phyloP scores from a whole-genome alignment of 2,797 vertebrate genomes.

The Podargus strigoides region DNA sequence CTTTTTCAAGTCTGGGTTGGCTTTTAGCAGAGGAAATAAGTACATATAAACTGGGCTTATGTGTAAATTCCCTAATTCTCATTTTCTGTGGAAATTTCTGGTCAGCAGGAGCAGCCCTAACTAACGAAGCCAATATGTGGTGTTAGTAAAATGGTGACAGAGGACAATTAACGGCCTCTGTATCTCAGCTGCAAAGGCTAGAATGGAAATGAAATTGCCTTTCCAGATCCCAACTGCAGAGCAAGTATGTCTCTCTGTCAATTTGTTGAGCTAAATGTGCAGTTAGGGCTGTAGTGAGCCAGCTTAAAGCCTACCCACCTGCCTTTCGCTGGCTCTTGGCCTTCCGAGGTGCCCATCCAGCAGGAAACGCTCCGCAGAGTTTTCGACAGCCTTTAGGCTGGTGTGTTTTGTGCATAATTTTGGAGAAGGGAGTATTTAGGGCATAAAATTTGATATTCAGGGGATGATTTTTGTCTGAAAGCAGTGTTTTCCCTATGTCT shows the following conservation, averaged over 20 bases:
- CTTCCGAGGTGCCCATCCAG: background rate
- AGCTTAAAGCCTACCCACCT: background rate
- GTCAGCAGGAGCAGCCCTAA: background rate
- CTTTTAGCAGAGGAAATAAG: background rate
- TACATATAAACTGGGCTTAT: background rate
- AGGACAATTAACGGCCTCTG: background rate
- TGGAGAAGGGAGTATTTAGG: background rate
- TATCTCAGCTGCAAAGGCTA: background rate
- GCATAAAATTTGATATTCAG: background rate
- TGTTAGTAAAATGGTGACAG: background rate
- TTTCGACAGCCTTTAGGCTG: background rate
- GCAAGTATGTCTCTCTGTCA: background rate
- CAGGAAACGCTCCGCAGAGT: background rate
- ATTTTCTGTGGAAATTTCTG: background rate
- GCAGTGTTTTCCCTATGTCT: background rate
- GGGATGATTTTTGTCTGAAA: background rate
- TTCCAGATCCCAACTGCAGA: background rate
- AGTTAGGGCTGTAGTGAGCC: background rate
- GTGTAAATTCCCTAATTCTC: background rate
- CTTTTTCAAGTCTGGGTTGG: background rate
- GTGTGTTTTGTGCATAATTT: background rate
- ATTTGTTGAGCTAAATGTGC: background rate
- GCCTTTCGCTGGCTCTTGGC: background rate
- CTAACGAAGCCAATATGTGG: background rate
- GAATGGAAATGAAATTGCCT: background rate